These are phyloP conservation scores for Triplophysa rosa DNA, from an alignment of 2,113 vertebrate genomes.

Conservation along the genomic window DNA sequence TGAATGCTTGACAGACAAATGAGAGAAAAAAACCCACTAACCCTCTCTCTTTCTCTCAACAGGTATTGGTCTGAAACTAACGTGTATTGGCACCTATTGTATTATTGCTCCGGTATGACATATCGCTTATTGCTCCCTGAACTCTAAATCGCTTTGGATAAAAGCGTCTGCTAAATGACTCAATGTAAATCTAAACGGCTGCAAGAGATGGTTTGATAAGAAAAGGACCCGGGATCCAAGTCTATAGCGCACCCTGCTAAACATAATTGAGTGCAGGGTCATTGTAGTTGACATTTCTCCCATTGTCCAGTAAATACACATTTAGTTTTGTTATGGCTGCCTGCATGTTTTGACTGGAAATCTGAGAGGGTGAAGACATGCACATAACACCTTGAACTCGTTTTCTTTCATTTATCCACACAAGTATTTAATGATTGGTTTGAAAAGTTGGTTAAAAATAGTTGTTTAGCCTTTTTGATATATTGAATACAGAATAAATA, in stretches of 20 bases:
- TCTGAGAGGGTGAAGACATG: conserved; percentile 12
- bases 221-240: background rate
- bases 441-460: too few relatives aligned
- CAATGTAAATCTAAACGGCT: background rate
- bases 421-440: background rate
- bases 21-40: too few relatives aligned
- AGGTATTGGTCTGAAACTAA: too few relatives aligned
- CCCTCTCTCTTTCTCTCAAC: too few relatives aligned
- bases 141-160: too few relatives aligned
- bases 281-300: background rate
- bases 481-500: too few relatives aligned
- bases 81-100: too few relatives aligned
- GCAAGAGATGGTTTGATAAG: background rate
- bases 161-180: too few relatives aligned
- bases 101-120: too few relatives aligned
- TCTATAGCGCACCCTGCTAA: background rate
- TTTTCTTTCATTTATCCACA: background rate
- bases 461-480: too few relatives aligned
- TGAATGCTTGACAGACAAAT: too few relatives aligned
- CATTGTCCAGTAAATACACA: background rate
- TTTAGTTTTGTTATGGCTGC: background rate
- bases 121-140: too few relatives aligned
- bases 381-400: background rate
- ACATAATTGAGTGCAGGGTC: background rate
- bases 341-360: conserved; percentile 8